Evolutionary conservation across 2,888 invertebrate species (phyloP), one percentile per base, ranked within the genome.

Genomic region (Selenia dentaria): DNA sequence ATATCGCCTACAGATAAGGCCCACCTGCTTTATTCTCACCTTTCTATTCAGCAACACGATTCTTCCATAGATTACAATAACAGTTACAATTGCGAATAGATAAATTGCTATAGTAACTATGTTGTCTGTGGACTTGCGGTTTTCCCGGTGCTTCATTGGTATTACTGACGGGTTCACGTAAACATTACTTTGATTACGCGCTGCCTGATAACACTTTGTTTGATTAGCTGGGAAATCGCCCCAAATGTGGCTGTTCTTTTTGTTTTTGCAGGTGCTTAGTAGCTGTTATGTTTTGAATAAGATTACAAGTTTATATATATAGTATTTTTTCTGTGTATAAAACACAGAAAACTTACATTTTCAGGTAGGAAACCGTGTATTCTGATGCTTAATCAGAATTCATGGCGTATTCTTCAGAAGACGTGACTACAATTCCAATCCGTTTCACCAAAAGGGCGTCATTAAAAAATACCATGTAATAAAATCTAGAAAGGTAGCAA

Each of bases 161-260:
- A 51, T 51, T 45, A 41, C 40, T 38, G 40, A 16, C 45, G 38
- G 31, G 38, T 38, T 32, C 49, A 54, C 49, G 45, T 49, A 51
- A 42, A 41, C 44, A 33, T 48, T 49, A 51, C 47, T 56, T 54
- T 57, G 57, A 53, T 55, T 49, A 43, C 49, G 46, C 37, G 26
- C 42, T 45, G 24, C 55, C 48, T 56, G 58, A 63, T 59, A 56
- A 55, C 56, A 54, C 55, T 51, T 48, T 54, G 55, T 57, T 59
- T 55, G 43, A 55, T 61, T 60, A 49, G 54, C 47, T 37, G 27
- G 22, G 41, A 32, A 48, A 45, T 20, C 25, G 22, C 26, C 6
- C 33, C 10, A 14, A 29, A 29, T 39, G 35, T 12, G 16, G 25
- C 25, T 25, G 9, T 18, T 37, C 28, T 29, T 9, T 16, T 40